Base-by-base conservation (phyloP, 1,140 invertebrate species). In the Sipha flava region DNA sequence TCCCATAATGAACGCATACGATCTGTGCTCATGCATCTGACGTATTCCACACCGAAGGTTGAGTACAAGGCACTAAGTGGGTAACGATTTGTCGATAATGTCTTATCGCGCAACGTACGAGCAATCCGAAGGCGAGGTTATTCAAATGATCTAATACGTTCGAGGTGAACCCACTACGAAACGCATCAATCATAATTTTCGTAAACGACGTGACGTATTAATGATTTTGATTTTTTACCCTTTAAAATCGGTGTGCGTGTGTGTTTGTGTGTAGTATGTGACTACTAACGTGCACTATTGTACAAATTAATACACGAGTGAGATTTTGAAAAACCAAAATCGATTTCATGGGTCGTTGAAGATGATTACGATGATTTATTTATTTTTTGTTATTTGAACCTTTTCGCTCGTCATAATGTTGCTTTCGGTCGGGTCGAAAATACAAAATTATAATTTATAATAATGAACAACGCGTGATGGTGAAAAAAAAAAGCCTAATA, bases 161-260 rank as follows among this genome's bases (percentile, higher is more conserved):
- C 9, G 47, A 4, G 1, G 31, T 5, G 16, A 37, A 21, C 10
- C n/a, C n/a, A 21, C n/a, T 10, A 64, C 34, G 37, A 16, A 66
- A n/a, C 6, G 45, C 64, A 68, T 68, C 64, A 68, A 68, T 68
- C 64, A 68, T 68, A 68, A 68, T 68, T 68, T 68, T n/a, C 64
- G 26, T 45, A 26, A 45, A 68, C 64, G 64, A 68, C 12, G 23
- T 12, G 37, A 26, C 29, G 14, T 68, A 29, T 68, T 45, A 45
- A 68, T 26, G 64, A 68, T 68, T 68, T 68, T 68, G 9, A 29
- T 64, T 37, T 45, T 68, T 68, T n/a, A n/a, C n/a, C n/a, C n/a
- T n/a, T n/a, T n/a, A n/a, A n/a, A n/a, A n/a, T n/a, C n/a, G n/a
- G n/a, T n/a, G n/a, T n/a, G n/a, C n/a, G n/a, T n/a, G n/a, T n/a